Evolutionary conservation across 2,888 invertebrate genomes (phyloP).

Genomic region (Hirtodrosophila histrioides): DNA sequence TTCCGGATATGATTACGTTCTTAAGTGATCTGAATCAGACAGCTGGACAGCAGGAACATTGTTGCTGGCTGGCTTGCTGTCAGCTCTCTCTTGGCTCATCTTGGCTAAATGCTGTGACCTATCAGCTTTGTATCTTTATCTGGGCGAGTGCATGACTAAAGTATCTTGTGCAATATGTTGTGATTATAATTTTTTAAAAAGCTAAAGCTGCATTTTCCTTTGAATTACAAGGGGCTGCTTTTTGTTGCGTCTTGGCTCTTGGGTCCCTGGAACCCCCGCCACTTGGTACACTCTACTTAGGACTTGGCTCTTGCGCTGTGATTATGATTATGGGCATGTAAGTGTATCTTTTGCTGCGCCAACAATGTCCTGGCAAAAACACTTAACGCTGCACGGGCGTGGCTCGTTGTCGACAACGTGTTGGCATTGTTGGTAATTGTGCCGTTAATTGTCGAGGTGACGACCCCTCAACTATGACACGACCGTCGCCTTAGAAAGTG

Average conservation of each 20-base stretch:
- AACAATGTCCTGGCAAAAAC: conserved; percentile 63
- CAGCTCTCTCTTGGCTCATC: conserved; percentile 21
- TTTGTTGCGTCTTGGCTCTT: conserved; percentile 24
- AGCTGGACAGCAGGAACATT: conserved; percentile 50
- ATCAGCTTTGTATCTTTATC: conserved; percentile 79
- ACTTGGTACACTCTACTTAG: conserved; percentile 24
- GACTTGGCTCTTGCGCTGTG: conserved; percentile 21
- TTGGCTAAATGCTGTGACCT: conserved; percentile 80
- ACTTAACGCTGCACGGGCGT: conserved; percentile 61
- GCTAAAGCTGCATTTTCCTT: conserved; percentile 81
- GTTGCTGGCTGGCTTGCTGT: conserved; percentile 37
- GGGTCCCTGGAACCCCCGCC: conserved; percentile 2
- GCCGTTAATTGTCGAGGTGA: conserved; percentile 75
- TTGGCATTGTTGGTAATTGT: conserved; percentile 71
- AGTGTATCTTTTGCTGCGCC: conserved; percentile 59
- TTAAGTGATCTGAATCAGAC: conserved; percentile 66
- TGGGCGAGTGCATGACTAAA: conserved; percentile 22
- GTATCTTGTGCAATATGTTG: conserved; percentile 68
- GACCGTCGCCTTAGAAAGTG: conserved; percentile 10
- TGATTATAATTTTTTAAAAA: conserved; percentile 81
- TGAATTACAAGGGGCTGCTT: conserved; percentile 67
- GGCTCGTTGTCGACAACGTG: conserved; percentile 35
- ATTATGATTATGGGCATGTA: conserved; percentile 41
- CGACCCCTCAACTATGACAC: conserved; percentile 60
- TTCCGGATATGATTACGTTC: conserved; percentile 81